These are phyloP conservation scores for Drosophila triauraria DNA, from an alignment of 1,140 invertebrate species.

Conservation along the genomic window DNA sequence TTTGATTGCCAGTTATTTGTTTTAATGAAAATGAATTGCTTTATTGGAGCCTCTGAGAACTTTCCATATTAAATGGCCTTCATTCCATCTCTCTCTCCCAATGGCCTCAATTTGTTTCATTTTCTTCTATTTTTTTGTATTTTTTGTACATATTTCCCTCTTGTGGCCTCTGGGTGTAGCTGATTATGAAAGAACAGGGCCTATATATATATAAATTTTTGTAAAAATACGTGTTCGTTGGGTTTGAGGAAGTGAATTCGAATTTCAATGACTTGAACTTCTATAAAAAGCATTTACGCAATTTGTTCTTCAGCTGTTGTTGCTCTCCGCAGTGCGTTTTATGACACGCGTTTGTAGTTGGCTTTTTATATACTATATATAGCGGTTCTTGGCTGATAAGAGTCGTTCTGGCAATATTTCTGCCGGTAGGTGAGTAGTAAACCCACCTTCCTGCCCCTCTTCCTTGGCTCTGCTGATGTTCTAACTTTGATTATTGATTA, in stretches of 20 bases:
- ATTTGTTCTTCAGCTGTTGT: conserved; percentile 57
- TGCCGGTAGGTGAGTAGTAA: not conserved
- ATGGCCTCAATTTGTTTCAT: conserved; percentile 38
- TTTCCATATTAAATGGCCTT: conserved; percentile 2
- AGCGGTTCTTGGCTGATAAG: conserved; percentile 48
- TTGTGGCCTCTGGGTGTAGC: conserved; percentile 12
- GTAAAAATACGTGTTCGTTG: conserved; percentile 8
- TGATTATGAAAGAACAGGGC: conserved; percentile 53
- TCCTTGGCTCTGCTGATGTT: not conserved
- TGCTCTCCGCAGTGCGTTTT: conserved; percentile 47
- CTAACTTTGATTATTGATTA: conserved; percentile 31
- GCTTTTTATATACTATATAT: conserved; percentile 45
- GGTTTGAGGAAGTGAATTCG: conserved; percentile 68
- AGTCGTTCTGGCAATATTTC: conserved; percentile 7
- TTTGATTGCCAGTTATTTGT: conserved; percentile 40
- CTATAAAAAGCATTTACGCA: conserved; percentile 81
- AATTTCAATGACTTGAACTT: conserved; percentile 77
- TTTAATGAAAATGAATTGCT: conserved; percentile 50
- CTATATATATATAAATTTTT: conserved; percentile 1
- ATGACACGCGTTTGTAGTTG: conserved; percentile 28
- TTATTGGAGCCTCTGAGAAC: conserved; percentile 15
- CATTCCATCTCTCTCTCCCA: conserved; percentile 2
- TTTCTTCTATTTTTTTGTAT: not conserved
- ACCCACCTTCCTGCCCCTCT: not conserved
- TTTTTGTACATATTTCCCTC: conserved; percentile 7